These are phyloP conservation scores for Dynastes tityus DNA, from an alignment of 2,888 invertebrate genomes.

Conservation along the genomic window DNA sequence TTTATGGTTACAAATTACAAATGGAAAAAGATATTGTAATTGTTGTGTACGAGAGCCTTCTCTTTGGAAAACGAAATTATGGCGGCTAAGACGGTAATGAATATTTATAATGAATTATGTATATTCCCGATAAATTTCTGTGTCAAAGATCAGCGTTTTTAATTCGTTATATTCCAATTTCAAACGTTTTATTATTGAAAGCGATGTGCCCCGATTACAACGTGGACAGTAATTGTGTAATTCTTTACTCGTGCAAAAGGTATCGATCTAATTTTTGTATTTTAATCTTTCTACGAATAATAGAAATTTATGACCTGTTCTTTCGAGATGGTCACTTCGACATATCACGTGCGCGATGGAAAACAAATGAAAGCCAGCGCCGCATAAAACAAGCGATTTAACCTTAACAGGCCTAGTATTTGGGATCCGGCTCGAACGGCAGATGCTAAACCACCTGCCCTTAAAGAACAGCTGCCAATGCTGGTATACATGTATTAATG, in stretches of 20 bases:
- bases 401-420: slow-evolving; percentile 47
- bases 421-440: slow-evolving; percentile 53
- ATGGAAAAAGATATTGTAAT: too few species aligned
- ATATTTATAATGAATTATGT: too few species aligned
- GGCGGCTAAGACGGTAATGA: too few species aligned
- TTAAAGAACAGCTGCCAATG: slow-evolving; percentile 62
- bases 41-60: too few species aligned
- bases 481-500: slow-evolving; percentile 50
- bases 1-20: too few species aligned
- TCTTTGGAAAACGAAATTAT: too few species aligned
- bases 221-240: neutral
- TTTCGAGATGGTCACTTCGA: slow-evolving; percentile 21
- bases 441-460: slow-evolving; percentile 64
- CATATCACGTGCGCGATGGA: slow-evolving; percentile 42
- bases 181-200: too few species aligned
- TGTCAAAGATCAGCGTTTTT: too few species aligned
- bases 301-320: slow-evolving; percentile 34
- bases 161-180: too few species aligned
- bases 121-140: too few species aligned
- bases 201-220: neutral
- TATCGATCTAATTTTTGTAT: slow-evolving; percentile 30
- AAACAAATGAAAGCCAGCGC: slow-evolving; percentile 43
- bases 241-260: slow-evolving; percentile 2
- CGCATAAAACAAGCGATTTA: slow-evolving; percentile 43
- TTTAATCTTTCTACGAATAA: slow-evolving; percentile 11